Base-by-base conservation (phyloP, 2,113 vertebrate species). In the Cephalopholis sonnerati region DNA sequence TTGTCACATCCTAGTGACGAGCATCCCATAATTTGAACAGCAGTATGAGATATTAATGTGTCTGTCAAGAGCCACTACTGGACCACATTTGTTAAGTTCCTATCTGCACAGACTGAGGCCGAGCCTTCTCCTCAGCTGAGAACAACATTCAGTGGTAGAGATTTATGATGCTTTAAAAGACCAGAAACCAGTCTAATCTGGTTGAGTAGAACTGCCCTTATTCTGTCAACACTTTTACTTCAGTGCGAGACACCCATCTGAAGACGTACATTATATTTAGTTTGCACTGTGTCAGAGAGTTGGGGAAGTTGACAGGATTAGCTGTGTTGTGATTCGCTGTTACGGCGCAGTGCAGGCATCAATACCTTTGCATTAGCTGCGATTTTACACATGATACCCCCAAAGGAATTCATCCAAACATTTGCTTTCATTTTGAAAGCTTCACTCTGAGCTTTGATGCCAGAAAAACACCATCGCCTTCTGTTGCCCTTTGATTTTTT, bases 151-250 rank as follows among this genome's bases (percentile, higher is more conserved):
- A 54, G 54, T 51, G 66, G 8, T 36, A 7, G 75, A 82, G 81
- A 50, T 63, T 68, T n/a, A 64, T 13, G 50, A 16, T 50, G 55
- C 62, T 83, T 63, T 18, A 54, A 81, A 51, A 83, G 36, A 73
- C 17, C 82, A 73, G 76, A 62, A 81, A 74, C 73, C 67, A 57
- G 71, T 73, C 79, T 72, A 61, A 89, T 87, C 86, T 79, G 77
- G 71, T 51, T 84, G 57, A 72, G 80, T 16, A 27, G 46, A 74
- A 58, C 32, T 86, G 86, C 53, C 83, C 85, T 81, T 79, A 89
- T 91, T 87, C 88, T 93, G 88, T 93, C 90, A 91, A 70, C 65
- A 36, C 65, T 44, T 67, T 73, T 24, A 11, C 79, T 74, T 74
- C 69, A 53, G 22, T 54, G 58, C 27, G 27, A 62, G 22, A 67